A percentile compares a stretch with the other conserved stretches of the same genome.
Evolutionary conservation across 2,888 invertebrate genomes (phyloP).

Genomic region (Schizaphis graminum): DNA sequence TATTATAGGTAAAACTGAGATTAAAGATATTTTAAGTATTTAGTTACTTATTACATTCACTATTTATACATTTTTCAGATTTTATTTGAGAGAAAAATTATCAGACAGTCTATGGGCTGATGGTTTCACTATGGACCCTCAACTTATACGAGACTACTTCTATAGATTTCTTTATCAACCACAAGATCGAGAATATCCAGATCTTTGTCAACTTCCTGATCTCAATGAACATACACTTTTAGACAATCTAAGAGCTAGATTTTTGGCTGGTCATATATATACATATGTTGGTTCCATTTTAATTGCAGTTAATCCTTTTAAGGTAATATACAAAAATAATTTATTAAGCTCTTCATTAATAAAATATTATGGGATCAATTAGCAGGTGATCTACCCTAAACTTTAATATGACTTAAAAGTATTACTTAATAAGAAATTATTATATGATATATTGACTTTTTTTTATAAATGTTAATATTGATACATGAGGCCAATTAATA

Average conservation of each 20-base stretch:
- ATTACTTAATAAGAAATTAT: background rate
- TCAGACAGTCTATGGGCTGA: conserved; percentile 89
- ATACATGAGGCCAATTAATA: background rate
- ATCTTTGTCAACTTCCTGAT: conserved; percentile 94
- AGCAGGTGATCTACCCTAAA: background rate
- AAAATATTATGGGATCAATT: background rate
- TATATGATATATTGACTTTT: background rate
- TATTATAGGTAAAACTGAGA: conserved; percentile 72
- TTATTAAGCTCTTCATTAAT: background rate
- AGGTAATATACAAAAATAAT: conserved; percentile 70
- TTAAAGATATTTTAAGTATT: conserved; percentile 28
- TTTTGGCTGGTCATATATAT: conserved; percentile 93
- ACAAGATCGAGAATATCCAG: conserved; percentile 93
- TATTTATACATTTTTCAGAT: conserved; percentile 74
- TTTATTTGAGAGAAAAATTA: conserved; percentile 89
- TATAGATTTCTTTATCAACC: conserved; percentile 92
- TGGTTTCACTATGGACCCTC: conserved; percentile 89
- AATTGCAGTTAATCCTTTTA: conserved; percentile 94
- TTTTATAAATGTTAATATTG: background rate
- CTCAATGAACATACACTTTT: conserved; percentile 93
- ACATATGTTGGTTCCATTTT: conserved; percentile 96
- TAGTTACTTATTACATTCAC: background rate
- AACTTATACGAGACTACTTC: conserved; percentile 92
- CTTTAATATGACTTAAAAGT: background rate
- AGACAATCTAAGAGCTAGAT: conserved; percentile 90